These are phyloP conservation scores for Drosophila carrolli DNA, from an alignment of 1,140 invertebrate species.

Conservation along the genomic window DNA sequence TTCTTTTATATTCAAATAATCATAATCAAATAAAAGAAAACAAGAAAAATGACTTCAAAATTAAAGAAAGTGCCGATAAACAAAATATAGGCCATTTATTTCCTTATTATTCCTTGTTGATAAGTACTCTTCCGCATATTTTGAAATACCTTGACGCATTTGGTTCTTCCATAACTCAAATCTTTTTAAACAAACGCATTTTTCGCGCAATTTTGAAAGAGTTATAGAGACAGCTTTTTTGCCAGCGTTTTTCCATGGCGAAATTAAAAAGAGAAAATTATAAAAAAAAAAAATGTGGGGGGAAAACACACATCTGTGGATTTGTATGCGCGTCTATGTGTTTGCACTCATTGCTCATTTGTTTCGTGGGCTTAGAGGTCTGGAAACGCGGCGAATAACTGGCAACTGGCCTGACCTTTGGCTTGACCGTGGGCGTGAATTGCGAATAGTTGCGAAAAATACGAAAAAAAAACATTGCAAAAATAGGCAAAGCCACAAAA, in stretches of 20 bases:
- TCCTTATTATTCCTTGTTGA: too few species aligned
- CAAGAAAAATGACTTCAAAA: too few species aligned
- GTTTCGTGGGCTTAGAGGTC: conserved; percentile 29
- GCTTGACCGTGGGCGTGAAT: conserved; percentile 78
- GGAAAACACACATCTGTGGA: conserved; percentile 11
- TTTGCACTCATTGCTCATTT: conserved; percentile 50
- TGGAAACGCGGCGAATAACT: conserved; percentile 1
- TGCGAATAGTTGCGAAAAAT: conserved; percentile 64
- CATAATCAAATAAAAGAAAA: too few species aligned
- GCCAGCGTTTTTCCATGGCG: conserved; percentile 18
- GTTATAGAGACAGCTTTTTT: conserved; percentile 8
- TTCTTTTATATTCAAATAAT: too few species aligned
- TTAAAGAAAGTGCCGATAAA: too few species aligned
- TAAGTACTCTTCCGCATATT: too few species aligned
- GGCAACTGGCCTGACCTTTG: conserved; percentile 62
- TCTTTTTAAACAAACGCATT: neutral
- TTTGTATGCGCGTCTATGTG: conserved; percentile 12
- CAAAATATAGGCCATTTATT: too few species aligned
- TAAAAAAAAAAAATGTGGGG: conserved; percentile 6
- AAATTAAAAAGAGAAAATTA: conserved; percentile 14
- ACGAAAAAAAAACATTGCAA: conserved; percentile 2
- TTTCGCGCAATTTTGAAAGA: neutral
- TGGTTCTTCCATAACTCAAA: neutral
- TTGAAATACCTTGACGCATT: neutral
- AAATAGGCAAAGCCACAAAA: conserved; percentile 3